phyloP scores from a whole-genome alignment of 2,797 vertebrate species.

The Tolypeutes matacus region DNA sequence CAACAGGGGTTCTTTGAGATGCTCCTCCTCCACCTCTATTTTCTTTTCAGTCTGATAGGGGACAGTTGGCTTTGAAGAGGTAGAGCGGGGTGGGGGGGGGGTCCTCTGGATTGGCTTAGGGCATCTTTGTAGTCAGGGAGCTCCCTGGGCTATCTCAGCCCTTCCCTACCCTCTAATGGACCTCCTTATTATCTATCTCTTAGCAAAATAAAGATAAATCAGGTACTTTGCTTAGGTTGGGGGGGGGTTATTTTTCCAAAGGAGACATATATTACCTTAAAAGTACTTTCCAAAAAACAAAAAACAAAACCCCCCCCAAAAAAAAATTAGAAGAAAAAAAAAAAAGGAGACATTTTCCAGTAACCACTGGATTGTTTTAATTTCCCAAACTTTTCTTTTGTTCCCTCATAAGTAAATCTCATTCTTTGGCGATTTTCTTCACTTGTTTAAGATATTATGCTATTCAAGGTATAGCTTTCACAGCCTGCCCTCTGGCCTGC shows the following conservation, averaged over 20 bases:
- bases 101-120: not conserved
- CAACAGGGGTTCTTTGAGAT: slow-evolving; percentile 65
- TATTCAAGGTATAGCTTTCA: slow-evolving; percentile 48
- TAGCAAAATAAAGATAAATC: slow-evolving; percentile 91
- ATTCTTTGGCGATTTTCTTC: slow-evolving; percentile 23
- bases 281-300: slow-evolving; percentile 83
- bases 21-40: not conserved
- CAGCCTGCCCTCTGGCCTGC: not conserved
- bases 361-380: slow-evolving; percentile 61
- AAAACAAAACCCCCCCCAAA: slow-evolving; percentile 46
- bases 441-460: slow-evolving; percentile 6
- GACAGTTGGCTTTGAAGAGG: not conserved
- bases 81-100: slow-evolving; percentile 16
- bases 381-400: not conserved
- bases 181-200: slow-evolving; percentile 96
- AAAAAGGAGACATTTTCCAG: slow-evolving; percentile 73
- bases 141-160: slow-evolving; percentile 39
- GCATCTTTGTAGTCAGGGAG: slow-evolving; percentile 66
- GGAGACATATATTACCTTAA: slow-evolving; percentile 85
- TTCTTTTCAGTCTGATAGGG: not conserved
- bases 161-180: slow-evolving; percentile 75
- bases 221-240: slow-evolving; percentile 95
- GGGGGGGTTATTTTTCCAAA: slow-evolving; percentile 87
- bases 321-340: slow-evolving; percentile 55
- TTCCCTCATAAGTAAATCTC: slow-evolving; percentile 58